Evolutionary conservation across 2,888 invertebrate genomes (phyloP).

Genomic region (Mesoligia furuncula): DNA sequence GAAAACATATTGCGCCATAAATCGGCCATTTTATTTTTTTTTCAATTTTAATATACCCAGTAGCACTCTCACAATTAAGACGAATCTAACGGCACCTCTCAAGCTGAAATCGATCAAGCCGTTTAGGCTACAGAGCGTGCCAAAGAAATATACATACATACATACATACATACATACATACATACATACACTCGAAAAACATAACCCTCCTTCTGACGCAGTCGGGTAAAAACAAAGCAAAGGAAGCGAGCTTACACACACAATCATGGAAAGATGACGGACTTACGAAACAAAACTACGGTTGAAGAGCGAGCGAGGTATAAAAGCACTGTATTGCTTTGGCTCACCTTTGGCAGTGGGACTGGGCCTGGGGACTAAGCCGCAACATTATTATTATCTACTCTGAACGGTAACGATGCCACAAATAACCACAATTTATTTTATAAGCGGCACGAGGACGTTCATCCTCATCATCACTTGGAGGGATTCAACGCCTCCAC

Average conservation of each 20-base stretch:
- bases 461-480: constrained; percentile 10
- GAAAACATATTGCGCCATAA: no score
- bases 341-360: neutral
- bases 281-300: neutral
- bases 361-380: no score
- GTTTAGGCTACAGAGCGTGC: no score
- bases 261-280: neutral
- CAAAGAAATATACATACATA: no score
- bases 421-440: constrained; percentile 5
- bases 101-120: no score
- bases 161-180: no score
- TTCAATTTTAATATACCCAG: no score
- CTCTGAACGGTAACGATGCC: neutral
- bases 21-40: no score
- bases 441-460: neutral
- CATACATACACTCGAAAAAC: no score
- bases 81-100: no score
- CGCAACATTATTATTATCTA: neutral
- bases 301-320: neutral
- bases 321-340: constrained; percentile 5
- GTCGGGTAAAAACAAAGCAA: neutral
- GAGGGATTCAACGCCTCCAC: constrained; percentile 11
- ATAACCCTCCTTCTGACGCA: no score
- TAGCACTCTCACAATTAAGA: no score
- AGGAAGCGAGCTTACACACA: neutral